phyloP scores from a whole-genome alignment of 2,113 vertebrate genomes.

The Desmodus rotundus region DNA sequence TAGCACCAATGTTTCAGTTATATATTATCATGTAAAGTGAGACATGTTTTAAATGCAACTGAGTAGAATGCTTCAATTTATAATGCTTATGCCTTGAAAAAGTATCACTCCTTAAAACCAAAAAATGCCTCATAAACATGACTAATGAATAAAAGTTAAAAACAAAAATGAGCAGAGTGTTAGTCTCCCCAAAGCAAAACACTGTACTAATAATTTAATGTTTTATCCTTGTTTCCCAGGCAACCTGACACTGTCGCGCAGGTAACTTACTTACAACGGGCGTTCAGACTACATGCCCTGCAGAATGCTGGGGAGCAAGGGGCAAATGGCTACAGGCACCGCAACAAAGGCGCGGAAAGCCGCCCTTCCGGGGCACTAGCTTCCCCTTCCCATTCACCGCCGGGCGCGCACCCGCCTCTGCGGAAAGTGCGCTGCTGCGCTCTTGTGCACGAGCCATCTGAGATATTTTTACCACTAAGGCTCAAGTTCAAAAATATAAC shows the following conservation, averaged over 20 bases:
- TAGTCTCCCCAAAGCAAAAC: conserved; percentile 16
- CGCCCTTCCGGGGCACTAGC: background rate
- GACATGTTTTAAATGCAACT: background rate
- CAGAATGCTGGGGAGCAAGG: background rate
- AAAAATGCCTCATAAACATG: background rate
- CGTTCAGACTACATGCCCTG: background rate
- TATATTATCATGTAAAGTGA: background rate
- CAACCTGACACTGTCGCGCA: background rate
- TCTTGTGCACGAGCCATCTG: background rate
- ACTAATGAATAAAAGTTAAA: conserved; percentile 14
- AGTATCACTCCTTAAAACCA: background rate
- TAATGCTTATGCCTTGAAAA: background rate
- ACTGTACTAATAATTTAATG: background rate
- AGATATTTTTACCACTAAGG: background rate
- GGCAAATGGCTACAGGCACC: background rate
- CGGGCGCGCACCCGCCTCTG: background rate
- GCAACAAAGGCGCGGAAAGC: background rate
- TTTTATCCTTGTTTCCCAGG: background rate
- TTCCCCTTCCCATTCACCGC: background rate
- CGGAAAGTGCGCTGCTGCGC: background rate
- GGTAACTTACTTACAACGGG: background rate
- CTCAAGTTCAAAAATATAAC: background rate
- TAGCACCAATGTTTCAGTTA: conserved; percentile 1
- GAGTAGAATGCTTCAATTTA: background rate
- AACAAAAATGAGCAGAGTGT: background rate